Percentiles rank a stretch among this genome's conserved stretches.
phyloP scores from a whole-genome alignment of 2,888 invertebrate species.

The Polyploca ridens region DNA sequence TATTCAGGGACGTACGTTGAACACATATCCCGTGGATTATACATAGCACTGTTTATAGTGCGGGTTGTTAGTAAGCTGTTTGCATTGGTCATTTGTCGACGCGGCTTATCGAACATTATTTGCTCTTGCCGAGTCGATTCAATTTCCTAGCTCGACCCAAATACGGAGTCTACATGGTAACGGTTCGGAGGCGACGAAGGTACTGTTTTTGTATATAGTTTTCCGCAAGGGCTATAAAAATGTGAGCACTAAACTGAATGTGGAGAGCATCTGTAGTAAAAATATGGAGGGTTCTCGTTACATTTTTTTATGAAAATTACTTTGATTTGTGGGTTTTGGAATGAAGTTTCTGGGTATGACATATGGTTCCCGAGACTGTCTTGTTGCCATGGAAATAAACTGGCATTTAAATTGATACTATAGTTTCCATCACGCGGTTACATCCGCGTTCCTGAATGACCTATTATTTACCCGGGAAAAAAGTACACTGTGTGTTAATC shows the following conservation, averaged over 20 bases:
- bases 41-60: conserved; percentile 22
- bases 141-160: conserved; percentile 25
- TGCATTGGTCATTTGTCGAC: conserved; percentile 55
- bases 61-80: conserved; percentile 47
- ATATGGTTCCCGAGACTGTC: neutral
- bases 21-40: conserved; percentile 26
- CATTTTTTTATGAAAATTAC: neutral
- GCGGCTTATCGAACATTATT: conserved; percentile 39
- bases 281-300: neutral
- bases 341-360: neutral
- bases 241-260: conserved; percentile 16
- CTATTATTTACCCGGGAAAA: too few species aligned
- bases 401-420: too few species aligned
- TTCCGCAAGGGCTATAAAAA: conserved; percentile 23
- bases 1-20: neutral
- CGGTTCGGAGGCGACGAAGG: neutral
- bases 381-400: neutral
- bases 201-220: conserved; percentile 27
- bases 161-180: conserved; percentile 24
- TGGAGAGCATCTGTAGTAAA: conserved; percentile 12
- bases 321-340: neutral
- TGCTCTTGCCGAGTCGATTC: conserved; percentile 18
- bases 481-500: too few species aligned
- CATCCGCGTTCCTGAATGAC: too few species aligned
- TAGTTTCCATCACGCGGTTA: too few species aligned